A percentile compares a stretch with the other conserved stretches of the same genome.
Conservation (phyloP, 2,113 vertebrate species). For the Catharus minimus region DNA sequence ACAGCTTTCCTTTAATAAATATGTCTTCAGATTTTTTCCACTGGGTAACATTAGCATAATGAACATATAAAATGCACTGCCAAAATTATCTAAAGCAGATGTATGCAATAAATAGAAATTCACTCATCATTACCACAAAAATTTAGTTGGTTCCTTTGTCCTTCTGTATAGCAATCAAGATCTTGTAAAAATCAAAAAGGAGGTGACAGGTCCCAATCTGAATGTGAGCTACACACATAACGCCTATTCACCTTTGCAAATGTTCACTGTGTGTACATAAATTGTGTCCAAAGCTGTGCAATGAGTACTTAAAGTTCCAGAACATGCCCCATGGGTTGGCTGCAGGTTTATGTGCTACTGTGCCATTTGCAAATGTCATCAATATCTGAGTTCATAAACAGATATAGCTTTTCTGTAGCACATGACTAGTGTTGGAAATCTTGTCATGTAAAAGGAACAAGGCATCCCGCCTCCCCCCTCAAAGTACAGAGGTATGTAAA, state of each 20-base stretch:
- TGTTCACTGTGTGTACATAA: not conserved
- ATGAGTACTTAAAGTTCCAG: not conserved
- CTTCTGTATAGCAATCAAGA: not conserved
- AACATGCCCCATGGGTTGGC: not conserved
- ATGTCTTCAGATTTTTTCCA: not conserved
- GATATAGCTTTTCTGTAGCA: not conserved
- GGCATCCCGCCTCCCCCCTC: rapidly evolving
- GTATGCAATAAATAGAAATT: not conserved
- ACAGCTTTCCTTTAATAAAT: not conserved
- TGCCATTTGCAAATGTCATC: not conserved
- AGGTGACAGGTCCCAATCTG: not conserved
- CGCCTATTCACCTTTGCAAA: not conserved
- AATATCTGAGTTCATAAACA: not conserved
- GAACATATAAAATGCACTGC: not conserved
- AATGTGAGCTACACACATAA: not conserved
- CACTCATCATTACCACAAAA: not conserved
- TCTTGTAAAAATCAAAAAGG: not conserved
- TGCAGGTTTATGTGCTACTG: not conserved
- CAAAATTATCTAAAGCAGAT: not conserved
- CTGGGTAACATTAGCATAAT: not conserved
- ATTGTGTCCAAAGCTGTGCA: not conserved
- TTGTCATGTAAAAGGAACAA: not conserved
- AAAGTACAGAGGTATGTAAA: not conserved
- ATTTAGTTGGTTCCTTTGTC: not conserved
- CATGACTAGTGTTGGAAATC: not conserved